phyloP scores from a whole-genome alignment of 2,797 vertebrate genomes.

The Hydrocynus forskahlii region DNA sequence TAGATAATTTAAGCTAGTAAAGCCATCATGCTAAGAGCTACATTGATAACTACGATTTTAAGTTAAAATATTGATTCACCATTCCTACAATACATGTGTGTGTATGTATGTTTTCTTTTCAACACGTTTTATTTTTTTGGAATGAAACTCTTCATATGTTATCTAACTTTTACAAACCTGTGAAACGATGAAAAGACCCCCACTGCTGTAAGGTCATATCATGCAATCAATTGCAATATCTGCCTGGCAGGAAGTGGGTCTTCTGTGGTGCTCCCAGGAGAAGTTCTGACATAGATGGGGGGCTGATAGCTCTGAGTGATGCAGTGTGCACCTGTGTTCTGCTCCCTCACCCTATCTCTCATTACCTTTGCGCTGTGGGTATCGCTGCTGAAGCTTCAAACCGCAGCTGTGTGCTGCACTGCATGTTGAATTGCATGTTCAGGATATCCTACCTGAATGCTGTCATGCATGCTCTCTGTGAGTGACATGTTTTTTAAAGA shows the following conservation, averaged over 20 bases:
- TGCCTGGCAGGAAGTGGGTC: slow-evolving; percentile 59
- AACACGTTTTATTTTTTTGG: too few relatives aligned
- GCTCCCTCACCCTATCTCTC: slow-evolving; percentile 48
- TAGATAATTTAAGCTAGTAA: too few relatives aligned
- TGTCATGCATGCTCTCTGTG: slow-evolving; percentile 23
- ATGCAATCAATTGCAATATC: slow-evolving; percentile 42
- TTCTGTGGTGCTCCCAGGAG: slow-evolving; percentile 62
- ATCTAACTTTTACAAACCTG: slow-evolving; percentile 14
- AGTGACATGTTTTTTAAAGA: slow-evolving; percentile 30
- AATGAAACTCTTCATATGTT: too few relatives aligned
- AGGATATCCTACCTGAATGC: slow-evolving; percentile 45
- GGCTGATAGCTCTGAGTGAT: slow-evolving; percentile 63
- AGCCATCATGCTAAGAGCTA: not conserved
- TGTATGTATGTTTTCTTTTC: too few relatives aligned
- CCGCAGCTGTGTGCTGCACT: slow-evolving; percentile 60
- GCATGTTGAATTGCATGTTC: slow-evolving; percentile 41
- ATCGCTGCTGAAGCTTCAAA: slow-evolving; percentile 56
- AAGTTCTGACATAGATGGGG: slow-evolving; percentile 60
- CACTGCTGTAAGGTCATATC: slow-evolving; percentile 23
- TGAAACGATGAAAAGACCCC: slow-evolving; percentile 9
- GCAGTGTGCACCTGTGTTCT: slow-evolving; percentile 69
- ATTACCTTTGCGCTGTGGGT: slow-evolving; percentile 56
- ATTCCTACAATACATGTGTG: too few relatives aligned
- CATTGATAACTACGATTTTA: not conserved
- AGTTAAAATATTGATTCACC: too few relatives aligned